Conservation (phyloP, 2,113 vertebrate genomes). For the Pangasianodon hypophthalmus region DNA sequence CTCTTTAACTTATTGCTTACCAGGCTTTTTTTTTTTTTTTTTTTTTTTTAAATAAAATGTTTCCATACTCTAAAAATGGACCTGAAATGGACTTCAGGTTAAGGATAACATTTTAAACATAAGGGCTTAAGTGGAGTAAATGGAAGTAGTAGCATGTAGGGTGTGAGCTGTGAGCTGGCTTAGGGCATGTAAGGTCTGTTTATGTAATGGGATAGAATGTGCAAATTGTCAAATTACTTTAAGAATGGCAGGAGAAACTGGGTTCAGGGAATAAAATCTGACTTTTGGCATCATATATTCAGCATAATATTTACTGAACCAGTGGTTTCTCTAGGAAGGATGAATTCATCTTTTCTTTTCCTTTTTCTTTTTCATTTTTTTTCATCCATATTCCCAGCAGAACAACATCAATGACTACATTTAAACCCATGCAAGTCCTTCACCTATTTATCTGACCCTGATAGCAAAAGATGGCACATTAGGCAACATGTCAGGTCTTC, state of each 20-base stretch:
- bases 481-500: background rate
- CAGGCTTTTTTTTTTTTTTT: background rate
- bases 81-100: background rate
- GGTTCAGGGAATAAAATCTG: background rate
- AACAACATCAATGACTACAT: constrained; percentile 3
- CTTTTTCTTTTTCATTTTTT: background rate
- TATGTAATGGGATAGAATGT: background rate
- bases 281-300: background rate
- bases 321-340: background rate
- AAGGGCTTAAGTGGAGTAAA: constrained; percentile 19
- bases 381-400: background rate
- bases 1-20: constrained; percentile 36
- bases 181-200: background rate
- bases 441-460: background rate
- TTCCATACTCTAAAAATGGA: constrained; percentile 28
- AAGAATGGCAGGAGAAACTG: background rate
- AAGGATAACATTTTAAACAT: background rate
- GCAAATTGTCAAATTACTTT: constrained; percentile 1
- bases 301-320: background rate
- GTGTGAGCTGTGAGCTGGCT: constrained; percentile 14
- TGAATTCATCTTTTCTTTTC: background rate
- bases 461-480: background rate
- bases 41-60: background rate
- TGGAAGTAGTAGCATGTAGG: background rate
- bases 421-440: constrained; percentile 4